Conservation (phyloP, 2,797 vertebrate species). For the Mormyrops boulengeri region DNA sequence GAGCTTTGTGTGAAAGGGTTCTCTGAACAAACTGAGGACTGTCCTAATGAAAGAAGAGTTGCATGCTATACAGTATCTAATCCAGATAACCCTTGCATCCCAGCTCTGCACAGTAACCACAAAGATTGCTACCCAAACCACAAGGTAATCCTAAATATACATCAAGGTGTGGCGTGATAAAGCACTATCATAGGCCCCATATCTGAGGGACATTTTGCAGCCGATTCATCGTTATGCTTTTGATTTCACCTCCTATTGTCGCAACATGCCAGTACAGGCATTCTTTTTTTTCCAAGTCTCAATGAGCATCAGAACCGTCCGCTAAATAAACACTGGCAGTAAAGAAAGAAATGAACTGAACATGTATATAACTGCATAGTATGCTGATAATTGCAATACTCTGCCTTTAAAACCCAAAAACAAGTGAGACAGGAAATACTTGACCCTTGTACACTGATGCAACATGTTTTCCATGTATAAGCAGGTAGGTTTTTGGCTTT, state of each 20-base stretch:
- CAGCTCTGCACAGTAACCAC: slow-evolving; percentile 22
- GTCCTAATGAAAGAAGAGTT: slow-evolving; percentile 41
- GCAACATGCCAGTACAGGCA: not conserved
- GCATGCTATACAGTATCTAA: not conserved
- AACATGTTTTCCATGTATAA: not conserved
- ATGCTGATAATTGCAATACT: not conserved
- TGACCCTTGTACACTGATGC: not conserved
- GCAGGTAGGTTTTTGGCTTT: not conserved
- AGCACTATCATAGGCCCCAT: not conserved
- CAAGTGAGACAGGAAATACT: not conserved
- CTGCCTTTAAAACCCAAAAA: slow-evolving; percentile 5
- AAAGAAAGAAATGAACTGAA: not conserved
- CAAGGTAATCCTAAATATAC: slow-evolving; percentile 19
- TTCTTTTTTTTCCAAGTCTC: not conserved
- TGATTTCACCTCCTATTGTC: not conserved
- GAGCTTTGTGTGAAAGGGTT: slow-evolving; percentile 33
- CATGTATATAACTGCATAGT: not conserved
- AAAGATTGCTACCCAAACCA: slow-evolving; percentile 28
- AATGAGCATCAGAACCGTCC: not conserved
- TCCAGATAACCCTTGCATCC: slow-evolving; percentile 12
- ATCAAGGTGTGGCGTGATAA: not conserved
- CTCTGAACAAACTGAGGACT: slow-evolving; percentile 41
- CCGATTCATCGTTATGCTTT: not conserved
- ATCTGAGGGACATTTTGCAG: not conserved
- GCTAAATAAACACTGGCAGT: not conserved